A percentile compares a stretch with the other conserved stretches of the same genome.
phyloP scores from a whole-genome alignment of 2,888 invertebrate species.

The Drosophila mimetica region DNA sequence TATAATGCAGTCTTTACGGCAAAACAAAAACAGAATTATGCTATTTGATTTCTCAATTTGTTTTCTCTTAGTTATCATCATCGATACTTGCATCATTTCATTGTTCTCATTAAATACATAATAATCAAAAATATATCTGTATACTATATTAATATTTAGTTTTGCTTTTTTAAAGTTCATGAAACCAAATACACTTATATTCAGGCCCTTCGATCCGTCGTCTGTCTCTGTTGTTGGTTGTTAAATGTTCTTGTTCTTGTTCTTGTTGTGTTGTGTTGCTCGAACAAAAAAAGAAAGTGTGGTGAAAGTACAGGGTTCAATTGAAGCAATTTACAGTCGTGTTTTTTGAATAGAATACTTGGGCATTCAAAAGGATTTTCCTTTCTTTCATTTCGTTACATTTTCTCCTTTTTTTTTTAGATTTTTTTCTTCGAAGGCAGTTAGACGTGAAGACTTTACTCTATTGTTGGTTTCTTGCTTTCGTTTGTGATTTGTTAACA shows the following conservation, averaged over 20 bases:
- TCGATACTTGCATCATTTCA: constrained; percentile 28
- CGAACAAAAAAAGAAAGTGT: constrained; percentile 16
- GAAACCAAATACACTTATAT: constrained; percentile 72
- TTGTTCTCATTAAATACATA: constrained; percentile 62
- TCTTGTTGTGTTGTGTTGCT: constrained; percentile 7
- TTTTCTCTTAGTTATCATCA: constrained; percentile 39
- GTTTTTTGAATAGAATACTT: constrained; percentile 14
- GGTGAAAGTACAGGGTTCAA: constrained; percentile 10
- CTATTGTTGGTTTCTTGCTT: constrained; percentile 25
- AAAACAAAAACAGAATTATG: constrained; percentile 81
- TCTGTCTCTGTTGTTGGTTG: constrained; percentile 22
- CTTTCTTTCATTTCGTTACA: constrained; percentile 24
- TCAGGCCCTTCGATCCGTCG: constrained; percentile 53
- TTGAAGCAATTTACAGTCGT: constrained; percentile 27
- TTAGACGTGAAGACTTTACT: constrained; percentile 51
- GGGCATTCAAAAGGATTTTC: constrained; percentile 22
- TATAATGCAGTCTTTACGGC: constrained; percentile 84
- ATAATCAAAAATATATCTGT: constrained; percentile 73
- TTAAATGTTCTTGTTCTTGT: constrained; percentile 23
- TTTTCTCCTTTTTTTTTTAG: background rate
- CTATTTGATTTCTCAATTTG: constrained; percentile 59
- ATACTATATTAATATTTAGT: constrained; percentile 62
- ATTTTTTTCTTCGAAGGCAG: constrained; percentile 57
- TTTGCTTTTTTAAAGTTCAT: constrained; percentile 64
- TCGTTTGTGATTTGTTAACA: constrained; percentile 19